Evolutionary conservation across 2,113 vertebrate species (phyloP).

Genomic region (Elgaria multicarinata): DNA sequence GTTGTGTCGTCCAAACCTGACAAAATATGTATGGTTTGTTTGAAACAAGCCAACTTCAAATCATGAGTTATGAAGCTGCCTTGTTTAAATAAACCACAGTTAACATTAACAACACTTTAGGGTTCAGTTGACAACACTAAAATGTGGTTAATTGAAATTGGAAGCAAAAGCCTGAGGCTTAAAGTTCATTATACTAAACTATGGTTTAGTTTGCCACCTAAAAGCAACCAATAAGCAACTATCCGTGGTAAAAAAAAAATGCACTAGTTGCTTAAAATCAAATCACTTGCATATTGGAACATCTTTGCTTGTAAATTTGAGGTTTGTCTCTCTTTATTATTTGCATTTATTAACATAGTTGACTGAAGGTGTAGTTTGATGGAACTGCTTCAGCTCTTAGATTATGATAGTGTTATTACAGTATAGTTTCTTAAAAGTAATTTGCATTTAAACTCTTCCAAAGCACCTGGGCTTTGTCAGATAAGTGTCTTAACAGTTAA

Average conservation of each 20-base stretch:
- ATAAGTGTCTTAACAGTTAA: slow-evolving; percentile 17
- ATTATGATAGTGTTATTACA: neutral
- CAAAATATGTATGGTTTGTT: neutral
- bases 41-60: neutral
- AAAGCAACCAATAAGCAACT: neutral
- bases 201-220: neutral
- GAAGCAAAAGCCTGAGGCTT: neutral
- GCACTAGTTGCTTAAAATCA: neutral
- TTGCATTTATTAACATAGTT: neutral
- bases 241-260: neutral
- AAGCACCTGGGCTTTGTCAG: neutral
- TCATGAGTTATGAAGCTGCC: neutral
- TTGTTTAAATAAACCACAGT: neutral
- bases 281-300: neutral
- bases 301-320: neutral
- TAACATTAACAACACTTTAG: neutral
- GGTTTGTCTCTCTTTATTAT: neutral
- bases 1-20: neutral
- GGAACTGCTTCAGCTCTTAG: neutral
- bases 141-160: neutral
- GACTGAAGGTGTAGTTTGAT: neutral
- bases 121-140: neutral
- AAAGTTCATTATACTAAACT: neutral
- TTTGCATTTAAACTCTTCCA: slow-evolving; percentile 21
- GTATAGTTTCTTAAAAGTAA: neutral